These are phyloP conservation scores for Fragum whitleyi DNA, from an alignment of 2,888 invertebrate species.

Conservation along the genomic window DNA sequence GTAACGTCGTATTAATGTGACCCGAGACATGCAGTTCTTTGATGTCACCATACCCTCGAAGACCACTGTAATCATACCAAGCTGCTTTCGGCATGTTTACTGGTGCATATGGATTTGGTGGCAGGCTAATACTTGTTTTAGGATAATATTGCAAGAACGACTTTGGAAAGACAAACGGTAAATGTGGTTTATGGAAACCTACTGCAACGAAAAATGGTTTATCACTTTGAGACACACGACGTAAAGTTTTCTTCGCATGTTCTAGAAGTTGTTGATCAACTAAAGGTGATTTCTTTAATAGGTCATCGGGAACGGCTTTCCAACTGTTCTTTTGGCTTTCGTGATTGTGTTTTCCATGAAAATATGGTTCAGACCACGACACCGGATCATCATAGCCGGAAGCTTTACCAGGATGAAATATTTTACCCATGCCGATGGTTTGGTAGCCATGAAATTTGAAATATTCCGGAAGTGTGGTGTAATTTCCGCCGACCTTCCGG, in stretches of 20 bases:
- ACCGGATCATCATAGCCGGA: conserved; percentile 69
- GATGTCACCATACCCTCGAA: conserved; percentile 69
- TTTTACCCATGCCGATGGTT: conserved; percentile 65
- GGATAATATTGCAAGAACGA: conserved; percentile 89
- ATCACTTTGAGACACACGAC: conserved; percentile 71
- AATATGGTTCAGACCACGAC: conserved; percentile 49
- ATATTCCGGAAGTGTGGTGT: conserved; percentile 68
- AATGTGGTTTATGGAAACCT: conserved; percentile 95
- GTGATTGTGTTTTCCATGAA: conserved; percentile 87
- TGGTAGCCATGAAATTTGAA: conserved; percentile 68
- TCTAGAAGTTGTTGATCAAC: conserved; percentile 91
- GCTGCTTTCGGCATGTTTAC: conserved; percentile 70
- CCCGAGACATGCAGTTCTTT: conserved; percentile 63
- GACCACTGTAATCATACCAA: conserved; percentile 69
- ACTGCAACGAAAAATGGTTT: conserved; percentile 92
- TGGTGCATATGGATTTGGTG: conserved; percentile 72
- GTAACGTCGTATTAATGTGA: conserved; percentile 71
- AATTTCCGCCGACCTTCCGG: conserved; percentile 67
- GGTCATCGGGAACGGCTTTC: conserved; percentile 59
- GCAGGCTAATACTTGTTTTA: conserved; percentile 51
- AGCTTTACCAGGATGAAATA: conserved; percentile 67
- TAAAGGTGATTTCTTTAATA: conserved; percentile 87
- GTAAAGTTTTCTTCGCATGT: conserved; percentile 89
- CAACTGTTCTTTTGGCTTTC: conserved; percentile 85
- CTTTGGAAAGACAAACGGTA: conserved; percentile 93